Evolutionary conservation across 2,797 vertebrate genomes (phyloP), one percentile per base, ranked within the genome.

Genomic region (Falco novaeseelandiae): DNA sequence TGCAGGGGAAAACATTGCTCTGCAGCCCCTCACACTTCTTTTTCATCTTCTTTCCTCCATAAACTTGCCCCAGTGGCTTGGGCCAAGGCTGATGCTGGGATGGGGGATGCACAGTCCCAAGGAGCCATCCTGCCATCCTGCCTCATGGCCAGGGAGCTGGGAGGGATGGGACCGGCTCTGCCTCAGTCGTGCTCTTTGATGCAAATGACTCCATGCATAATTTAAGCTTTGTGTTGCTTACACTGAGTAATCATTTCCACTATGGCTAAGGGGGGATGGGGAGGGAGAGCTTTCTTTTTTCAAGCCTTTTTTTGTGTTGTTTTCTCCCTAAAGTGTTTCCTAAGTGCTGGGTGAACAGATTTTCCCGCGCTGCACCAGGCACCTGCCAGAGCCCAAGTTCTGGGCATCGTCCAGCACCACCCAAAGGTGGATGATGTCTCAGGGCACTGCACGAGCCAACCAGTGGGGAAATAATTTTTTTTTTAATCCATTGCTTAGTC

Each of bases 131-230:
- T 8, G 2, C 14, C 15, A 54, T 69, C 27, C 19, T 8, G 2
- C 30, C 5, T 4, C 1, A 2, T 10, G 52, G 44, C n/a, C 0
- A 1, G 34, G 38, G 12, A 59, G 49, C n/a, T 0, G 2, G 26
- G 27, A 48, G 19, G 70, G 74, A 26, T 14, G 5, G 58, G 73
- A n/a, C 14, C 0, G 3, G 58, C 55, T 73, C 46, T 18, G 16
- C 48, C n/a, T 79, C 48, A 42, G 2, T 12, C 23, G 0, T 48
- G 18, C 15, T 51, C 63, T 72, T 38, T 4, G 29, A 78, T 61
- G 81, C 36, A 77, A 83, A 73, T 40, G 57, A 27, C 17, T 61
- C 67, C 30, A 69, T 83, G 83, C 16, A 65, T 94, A 48, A 91
- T 83, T 69, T 30, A 86, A 86, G 30, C 52, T 61, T 36, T 0